Evolutionary conservation across 2,113 vertebrate species (phyloP).

Genomic region (Emydura subglobosa): DNA sequence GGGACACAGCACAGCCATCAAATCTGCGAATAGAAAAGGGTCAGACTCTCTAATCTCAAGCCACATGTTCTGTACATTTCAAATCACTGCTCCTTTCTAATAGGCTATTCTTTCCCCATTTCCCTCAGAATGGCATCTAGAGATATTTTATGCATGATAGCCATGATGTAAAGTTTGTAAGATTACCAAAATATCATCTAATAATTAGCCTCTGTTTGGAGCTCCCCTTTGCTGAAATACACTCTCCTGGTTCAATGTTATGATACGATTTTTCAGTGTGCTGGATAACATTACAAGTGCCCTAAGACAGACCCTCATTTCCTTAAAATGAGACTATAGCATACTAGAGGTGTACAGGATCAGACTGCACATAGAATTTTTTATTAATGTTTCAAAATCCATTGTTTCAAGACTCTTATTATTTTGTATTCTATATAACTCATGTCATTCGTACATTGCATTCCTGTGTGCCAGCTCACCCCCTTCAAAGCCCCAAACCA

Average conservation of each 20-base stretch:
- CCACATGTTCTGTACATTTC: neutral
- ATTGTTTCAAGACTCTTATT: rapidly evolving
- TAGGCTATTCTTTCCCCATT: neutral
- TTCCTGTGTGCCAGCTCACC: neutral
- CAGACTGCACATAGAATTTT: neutral
- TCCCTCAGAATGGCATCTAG: neutral
- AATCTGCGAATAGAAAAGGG: slow-evolving; percentile 82
- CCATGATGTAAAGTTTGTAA: neutral
- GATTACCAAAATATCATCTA: neutral
- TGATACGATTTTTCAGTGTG: slow-evolving; percentile 22
- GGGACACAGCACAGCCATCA: slow-evolving; percentile 94
- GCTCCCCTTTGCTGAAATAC: neutral
- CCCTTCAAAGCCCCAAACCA: neutral
- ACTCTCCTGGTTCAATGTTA: neutral
- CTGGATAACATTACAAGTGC: slow-evolving; percentile 3
- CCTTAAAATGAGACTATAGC: neutral
- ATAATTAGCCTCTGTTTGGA: neutral
- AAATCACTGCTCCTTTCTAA: neutral
- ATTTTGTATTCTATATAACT: neutral
- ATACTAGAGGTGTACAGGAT: neutral
- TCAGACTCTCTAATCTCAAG: neutral
- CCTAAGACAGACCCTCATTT: neutral
- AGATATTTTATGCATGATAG: neutral
- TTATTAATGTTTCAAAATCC: neutral
- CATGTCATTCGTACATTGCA: neutral